A percentile compares a stretch with the other conserved stretches of the same genome.
Conservation (phyloP, 2,888 invertebrate species). For the Tetheella fluctuosa region DNA sequence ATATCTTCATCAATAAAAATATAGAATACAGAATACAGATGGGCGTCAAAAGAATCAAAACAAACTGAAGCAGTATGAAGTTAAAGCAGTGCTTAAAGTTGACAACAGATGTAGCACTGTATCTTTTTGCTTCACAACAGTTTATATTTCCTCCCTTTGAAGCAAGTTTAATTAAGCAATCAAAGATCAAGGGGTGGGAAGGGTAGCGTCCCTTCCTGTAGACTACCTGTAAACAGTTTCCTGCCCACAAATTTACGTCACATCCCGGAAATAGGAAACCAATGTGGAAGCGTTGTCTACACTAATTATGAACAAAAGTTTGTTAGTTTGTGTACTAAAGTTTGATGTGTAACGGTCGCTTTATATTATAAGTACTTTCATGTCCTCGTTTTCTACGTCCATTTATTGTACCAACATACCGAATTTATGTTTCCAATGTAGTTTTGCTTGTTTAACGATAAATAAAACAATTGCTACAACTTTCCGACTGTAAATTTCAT, state of each 20-base stretch:
- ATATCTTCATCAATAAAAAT: too few relatives aligned
- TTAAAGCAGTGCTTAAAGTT: not conserved
- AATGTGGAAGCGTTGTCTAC: not conserved
- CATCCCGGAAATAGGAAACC: not conserved
- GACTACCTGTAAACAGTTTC: slow-evolving; percentile 7
- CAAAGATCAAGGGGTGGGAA: slow-evolving; percentile 11
- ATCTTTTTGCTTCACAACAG: not conserved
- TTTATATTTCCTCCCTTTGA: not conserved
- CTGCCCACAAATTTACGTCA: slow-evolving; percentile 2
- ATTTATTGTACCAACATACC: too few relatives aligned
- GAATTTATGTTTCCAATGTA: too few relatives aligned
- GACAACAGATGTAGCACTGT: not conserved
- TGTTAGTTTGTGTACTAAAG: not conserved
- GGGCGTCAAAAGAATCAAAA: too few relatives aligned
- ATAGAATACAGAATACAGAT: too few relatives aligned
- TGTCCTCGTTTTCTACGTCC: not conserved
- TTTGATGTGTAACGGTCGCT: not conserved
- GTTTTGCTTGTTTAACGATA: too few relatives aligned
- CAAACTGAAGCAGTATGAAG: too few relatives aligned
- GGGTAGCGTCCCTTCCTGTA: slow-evolving; percentile 3
- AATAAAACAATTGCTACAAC: too few relatives aligned
- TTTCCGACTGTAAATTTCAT: too few relatives aligned
- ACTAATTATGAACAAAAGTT: not conserved
- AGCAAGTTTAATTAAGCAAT: slow-evolving; percentile 13
- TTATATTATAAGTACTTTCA: not conserved